Percentiles rank a stretch among this genome's conserved stretches.
Conservation (phyloP, 1,140 invertebrate genomes). For the Diprion similis region DNA sequence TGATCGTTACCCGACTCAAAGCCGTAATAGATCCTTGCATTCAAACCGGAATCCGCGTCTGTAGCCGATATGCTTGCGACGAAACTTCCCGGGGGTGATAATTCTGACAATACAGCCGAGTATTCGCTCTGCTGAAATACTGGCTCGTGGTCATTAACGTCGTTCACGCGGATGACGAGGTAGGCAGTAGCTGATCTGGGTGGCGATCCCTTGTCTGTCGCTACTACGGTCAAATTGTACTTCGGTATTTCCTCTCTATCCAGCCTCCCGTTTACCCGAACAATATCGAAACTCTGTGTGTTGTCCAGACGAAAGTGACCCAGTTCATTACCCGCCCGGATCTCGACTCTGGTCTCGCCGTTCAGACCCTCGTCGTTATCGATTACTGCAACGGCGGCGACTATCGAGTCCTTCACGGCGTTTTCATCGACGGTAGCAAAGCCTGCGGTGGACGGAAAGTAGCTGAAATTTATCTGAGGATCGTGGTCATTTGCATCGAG, state of each 20-base stretch:
- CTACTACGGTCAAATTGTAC: conserved; percentile 92
- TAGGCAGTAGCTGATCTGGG: conserved; percentile 83
- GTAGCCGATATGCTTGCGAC: conserved; percentile 88
- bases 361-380: conserved; percentile 92
- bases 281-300: conserved; percentile 84
- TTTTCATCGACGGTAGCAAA: conserved; percentile 95
- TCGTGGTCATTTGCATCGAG: conserved; percentile 95
- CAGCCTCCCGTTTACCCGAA: conserved; percentile 89
- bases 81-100: conserved; percentile 85
- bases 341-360: conserved; percentile 84
- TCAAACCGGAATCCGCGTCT: conserved; percentile 89
- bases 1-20: conserved; percentile 87
- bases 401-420: conserved; percentile 85
- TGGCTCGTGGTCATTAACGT: conserved; percentile 94
- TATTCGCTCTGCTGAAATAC: conserved; percentile 95
- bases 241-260: conserved; percentile 91
- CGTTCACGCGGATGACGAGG: conserved; percentile 91
- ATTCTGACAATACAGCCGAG: conserved; percentile 84
- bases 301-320: conserved; percentile 88
- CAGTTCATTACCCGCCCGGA: conserved; percentile 88
- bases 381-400: conserved; percentile 91
- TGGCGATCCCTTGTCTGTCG: conserved; percentile 87
- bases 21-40: conserved; percentile 87
- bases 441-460: conserved; percentile 82
- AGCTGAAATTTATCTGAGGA: conserved; percentile 89